Evolutionary conservation across 2,113 vertebrate genomes (phyloP).

Genomic region (Channa argus): DNA sequence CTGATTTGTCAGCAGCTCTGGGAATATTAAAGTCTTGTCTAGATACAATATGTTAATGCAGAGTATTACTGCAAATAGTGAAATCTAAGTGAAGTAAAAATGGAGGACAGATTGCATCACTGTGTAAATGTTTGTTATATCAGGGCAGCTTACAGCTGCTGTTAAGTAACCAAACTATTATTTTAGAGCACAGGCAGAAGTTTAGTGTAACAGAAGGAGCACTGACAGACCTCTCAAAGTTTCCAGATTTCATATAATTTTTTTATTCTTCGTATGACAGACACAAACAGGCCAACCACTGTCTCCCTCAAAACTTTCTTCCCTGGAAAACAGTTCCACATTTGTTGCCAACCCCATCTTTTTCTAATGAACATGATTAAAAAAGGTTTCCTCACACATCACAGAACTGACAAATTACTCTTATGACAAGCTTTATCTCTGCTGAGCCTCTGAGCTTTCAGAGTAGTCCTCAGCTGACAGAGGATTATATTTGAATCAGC

Average conservation of each 20-base stretch:
- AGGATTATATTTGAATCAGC: slow-evolving; percentile 25
- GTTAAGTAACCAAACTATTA: slow-evolving; percentile 51
- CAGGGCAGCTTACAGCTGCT: slow-evolving; percentile 14
- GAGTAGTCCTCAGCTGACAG: slow-evolving; percentile 15
- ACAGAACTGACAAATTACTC: neutral
- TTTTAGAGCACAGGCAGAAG: slow-evolving; percentile 28
- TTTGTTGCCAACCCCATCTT: slow-evolving; percentile 1
- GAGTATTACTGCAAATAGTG: slow-evolving; percentile 15
- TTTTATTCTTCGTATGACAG: neutral
- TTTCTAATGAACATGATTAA: neutral
- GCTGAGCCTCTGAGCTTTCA: slow-evolving; percentile 10
- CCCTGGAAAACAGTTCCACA: neutral
- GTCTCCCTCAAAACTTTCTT: no score
- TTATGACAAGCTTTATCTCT: neutral
- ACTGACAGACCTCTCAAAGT: neutral
- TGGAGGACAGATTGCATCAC: neutral
- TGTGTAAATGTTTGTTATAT: neutral
- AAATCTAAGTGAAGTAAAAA: slow-evolving; percentile 15
- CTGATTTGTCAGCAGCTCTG: neutral
- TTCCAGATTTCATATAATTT: slow-evolving; percentile 1
- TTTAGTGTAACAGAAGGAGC: neutral
- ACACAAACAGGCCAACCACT: neutral
- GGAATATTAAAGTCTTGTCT: slow-evolving; percentile 8
- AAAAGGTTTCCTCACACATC: neutral
- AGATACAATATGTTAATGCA: slow-evolving; percentile 6